Evolutionary conservation across 2,113 vertebrate species (phyloP).

Genomic region (Rhizomys pruinosus): DNA sequence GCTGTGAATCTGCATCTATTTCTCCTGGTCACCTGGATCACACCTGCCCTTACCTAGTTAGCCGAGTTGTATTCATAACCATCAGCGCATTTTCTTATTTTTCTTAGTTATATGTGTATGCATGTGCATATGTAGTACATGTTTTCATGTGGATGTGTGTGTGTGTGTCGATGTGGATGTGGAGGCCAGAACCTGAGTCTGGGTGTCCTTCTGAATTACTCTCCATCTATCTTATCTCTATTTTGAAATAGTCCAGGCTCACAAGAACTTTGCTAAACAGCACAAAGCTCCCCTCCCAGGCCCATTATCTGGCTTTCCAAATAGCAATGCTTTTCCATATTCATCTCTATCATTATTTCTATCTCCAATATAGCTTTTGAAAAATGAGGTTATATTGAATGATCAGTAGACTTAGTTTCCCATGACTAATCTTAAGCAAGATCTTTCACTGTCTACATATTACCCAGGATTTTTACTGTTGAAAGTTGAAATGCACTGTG

Average conservation of each 20-base stretch:
- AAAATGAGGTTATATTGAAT: not conserved
- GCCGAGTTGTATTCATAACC: not conserved
- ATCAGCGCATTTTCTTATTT: not conserved
- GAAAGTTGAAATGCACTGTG: not conserved
- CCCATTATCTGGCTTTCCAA: not conserved
- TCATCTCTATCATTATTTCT: not conserved
- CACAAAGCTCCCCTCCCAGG: not conserved
- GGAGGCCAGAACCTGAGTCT: not conserved
- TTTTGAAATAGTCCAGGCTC: not conserved
- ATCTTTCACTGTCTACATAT: not conserved
- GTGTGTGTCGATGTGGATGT: not conserved
- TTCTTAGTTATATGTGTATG: not conserved
- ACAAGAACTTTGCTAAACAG: not conserved
- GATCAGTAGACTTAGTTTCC: not conserved
- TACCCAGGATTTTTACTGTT: too few species aligned
- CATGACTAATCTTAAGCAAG: not conserved
- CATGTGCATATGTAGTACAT: not conserved
- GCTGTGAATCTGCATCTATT: rapidly evolving
- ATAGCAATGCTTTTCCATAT: not conserved
- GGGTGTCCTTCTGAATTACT: not conserved
- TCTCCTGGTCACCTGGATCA: not conserved
- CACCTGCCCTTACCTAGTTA: not conserved
- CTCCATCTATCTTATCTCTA: not conserved
- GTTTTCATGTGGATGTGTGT: not conserved
- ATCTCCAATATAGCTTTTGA: not conserved